Percentiles rank a stretch among this genome's conserved stretches.
Evolutionary conservation across 2,797 vertebrate genomes (phyloP).

Genomic region (Sebastes kiyomatsui): DNA sequence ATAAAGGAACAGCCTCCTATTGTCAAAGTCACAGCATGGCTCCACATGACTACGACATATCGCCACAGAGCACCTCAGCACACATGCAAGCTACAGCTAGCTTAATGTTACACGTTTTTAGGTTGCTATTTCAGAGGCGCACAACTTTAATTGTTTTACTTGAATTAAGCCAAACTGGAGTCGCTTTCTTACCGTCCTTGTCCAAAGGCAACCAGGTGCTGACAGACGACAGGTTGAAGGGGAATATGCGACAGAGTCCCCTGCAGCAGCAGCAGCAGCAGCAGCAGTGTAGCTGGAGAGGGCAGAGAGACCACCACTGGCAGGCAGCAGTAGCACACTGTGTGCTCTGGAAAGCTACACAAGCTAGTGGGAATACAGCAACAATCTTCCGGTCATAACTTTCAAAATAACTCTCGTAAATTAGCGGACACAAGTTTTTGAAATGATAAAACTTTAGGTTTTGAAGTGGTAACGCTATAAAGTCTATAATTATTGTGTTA

Average conservation of each 20-base stretch:
- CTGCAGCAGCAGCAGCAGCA: constrained; percentile 3
- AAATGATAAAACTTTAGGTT: neutral
- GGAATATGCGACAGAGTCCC: constrained; percentile 19
- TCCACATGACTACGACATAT: neutral
- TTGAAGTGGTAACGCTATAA: neutral
- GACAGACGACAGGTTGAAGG: constrained; percentile 17
- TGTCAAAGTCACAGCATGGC: neutral
- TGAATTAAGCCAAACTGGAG: neutral
- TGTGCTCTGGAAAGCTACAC: constrained; percentile 9
- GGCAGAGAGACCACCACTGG: constrained; percentile 40
- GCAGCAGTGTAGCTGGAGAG: neutral
- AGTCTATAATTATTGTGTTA: neutral
- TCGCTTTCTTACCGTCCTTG: constrained; percentile 60
- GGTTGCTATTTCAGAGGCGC: neutral
- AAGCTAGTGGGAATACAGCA: neutral
- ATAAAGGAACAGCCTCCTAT: neutral
- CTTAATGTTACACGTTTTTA: constrained; percentile 29
- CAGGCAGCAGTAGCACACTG: constrained; percentile 31
- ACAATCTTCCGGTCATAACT: neutral
- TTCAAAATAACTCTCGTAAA: constrained; percentile 50
- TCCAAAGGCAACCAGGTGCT: constrained; percentile 53
- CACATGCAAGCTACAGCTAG: constrained; percentile 51
- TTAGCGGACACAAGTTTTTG: too few species aligned
- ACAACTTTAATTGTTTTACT: neutral
- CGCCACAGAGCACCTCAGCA: neutral